Base-by-base conservation (phyloP, 2,797 vertebrate genomes). In the Pterois miles region DNA sequence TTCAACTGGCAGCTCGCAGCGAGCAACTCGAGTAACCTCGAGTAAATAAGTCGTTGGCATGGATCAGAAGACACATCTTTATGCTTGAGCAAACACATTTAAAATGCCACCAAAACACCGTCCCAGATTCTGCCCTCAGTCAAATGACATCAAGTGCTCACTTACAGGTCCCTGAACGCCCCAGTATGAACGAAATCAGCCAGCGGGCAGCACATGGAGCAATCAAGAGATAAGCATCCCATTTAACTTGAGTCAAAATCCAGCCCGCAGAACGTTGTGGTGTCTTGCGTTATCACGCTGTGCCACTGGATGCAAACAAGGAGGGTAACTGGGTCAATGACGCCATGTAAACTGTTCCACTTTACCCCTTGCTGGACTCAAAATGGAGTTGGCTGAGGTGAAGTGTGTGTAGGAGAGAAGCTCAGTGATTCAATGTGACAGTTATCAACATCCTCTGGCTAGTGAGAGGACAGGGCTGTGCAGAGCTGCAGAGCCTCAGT, bases 161-260 rank as follows among this genome's bases (percentile, higher is more conserved):
- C 93, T 92, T 93, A 92, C 91, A 93, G 91, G 93, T 93, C 92
- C 92, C 92, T 85, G 92, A 94, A 95, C 75, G 86, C 83, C 85
- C 81, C 92, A 80, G 81, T 84, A 88, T 81, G 86, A 83, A 89
- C 65, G 4, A 84, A 91, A 91, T 77, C 81, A 82, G 91, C 88
- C 91, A 82, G 82, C 91, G 85, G 92, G 89, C 84, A 87, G 89
- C 84, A 88, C 78, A 86, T 75, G 79, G 86, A 88, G 92, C 90
- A 87, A 94, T 93, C 88, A 92, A 91, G 80, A 91, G 90, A 93
- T 92, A 91, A 93, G 90, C 89, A 90, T 92, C 88, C 89, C 85
- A 91, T 94, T 95, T 94, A 92, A 88, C 88, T 89, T 88, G 90
- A 91, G 89, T 82, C 84, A 88, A 94, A 90, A 90, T 81, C 78